Percentiles rank a stretch among this genome's conserved stretches.
These are phyloP conservation scores for Solen grandis DNA, from an alignment of 1,140 invertebrate genomes.

Conservation along the genomic window DNA sequence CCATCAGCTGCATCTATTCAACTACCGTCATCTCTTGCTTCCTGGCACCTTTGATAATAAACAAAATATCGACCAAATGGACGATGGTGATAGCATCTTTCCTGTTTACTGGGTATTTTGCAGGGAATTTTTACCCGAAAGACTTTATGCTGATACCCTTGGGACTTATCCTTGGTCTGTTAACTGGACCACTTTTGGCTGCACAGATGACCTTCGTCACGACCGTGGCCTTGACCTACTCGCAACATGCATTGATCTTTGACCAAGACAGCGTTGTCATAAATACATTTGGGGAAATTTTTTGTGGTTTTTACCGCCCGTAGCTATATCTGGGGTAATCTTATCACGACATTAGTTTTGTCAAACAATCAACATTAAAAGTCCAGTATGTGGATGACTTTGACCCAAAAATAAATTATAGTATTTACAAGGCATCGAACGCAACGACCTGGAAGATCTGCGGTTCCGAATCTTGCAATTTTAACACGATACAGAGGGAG, in stretches of 20 bases:
- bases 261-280: slow-evolving; percentile 72
- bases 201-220: slow-evolving; percentile 78
- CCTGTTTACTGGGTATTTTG: slow-evolving; percentile 76
- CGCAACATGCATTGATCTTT: slow-evolving; percentile 66
- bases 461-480: slow-evolving; percentile 59
- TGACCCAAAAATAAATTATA: neutral
- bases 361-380: slow-evolving; percentile 65
- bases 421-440: neutral
- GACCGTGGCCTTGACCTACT: slow-evolving; percentile 74
- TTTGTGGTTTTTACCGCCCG: slow-evolving; percentile 74
- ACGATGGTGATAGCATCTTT: slow-evolving; percentile 75
- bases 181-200: slow-evolving; percentile 77
- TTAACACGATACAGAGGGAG: slow-evolving; percentile 41
- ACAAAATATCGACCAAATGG: slow-evolving; percentile 76
- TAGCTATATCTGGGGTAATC: slow-evolving; percentile 79
- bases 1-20: slow-evolving; percentile 76
- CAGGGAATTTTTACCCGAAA: slow-evolving; percentile 75
- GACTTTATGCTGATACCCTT: slow-evolving; percentile 74
- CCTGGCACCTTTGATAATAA: slow-evolving; percentile 77
- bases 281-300: slow-evolving; percentile 78
- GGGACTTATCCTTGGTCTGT: slow-evolving; percentile 71
- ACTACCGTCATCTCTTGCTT: slow-evolving; percentile 78
- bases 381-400: slow-evolving; percentile 28
- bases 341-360: slow-evolving; percentile 75
- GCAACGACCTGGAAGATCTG: slow-evolving; percentile 21